Evolutionary conservation across 2,888 invertebrate genomes (phyloP), one percentile per base, ranked within the genome.

Genomic region (Teinopalpus imperialis): DNA sequence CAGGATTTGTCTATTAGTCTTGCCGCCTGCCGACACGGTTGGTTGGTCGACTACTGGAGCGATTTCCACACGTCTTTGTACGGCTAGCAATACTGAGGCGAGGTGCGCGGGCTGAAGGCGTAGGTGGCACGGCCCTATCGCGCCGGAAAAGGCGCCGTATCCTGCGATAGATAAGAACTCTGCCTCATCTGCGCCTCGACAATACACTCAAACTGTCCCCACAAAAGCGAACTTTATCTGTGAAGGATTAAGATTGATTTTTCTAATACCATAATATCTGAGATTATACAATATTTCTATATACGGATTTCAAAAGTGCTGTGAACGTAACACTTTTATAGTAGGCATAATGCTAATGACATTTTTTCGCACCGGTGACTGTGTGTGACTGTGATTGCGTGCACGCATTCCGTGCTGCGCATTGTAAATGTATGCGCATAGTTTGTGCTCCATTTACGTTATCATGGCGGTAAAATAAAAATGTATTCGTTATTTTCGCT

Each of bases 371-470:
- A 65, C 61, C 53, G 56, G 53, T 31, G 8, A 31, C 56, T 61
- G 49, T 54, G 59, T 69, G 66, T 69, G 70, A 73, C 81, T 81
- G 86, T 85, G 70, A 73, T 81, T 81, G 86, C 85, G 78, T 72
- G 73, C 61, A 73, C 78, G 76, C 82, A 79, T 75, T 69, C 75
- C 64, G 53, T 62, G 53, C 57, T 59, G 63, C 63, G 63, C 69
- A 68, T 68, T 67, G 72, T 72, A 66, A 69, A 73, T 76, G 70
- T 69, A 77, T 76, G 75, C 74, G 74, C 75, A 74, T 74, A 72
- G 73, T 79, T 82, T 59, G 74, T 80, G 86, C 81, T 85, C 85
- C 66, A 86, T 81, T 85, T 81, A 76, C 74, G 71, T 80, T 83
- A 85, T 86, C 83, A 76, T 68, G 66, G 65, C 67, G 68, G 67